Conservation (phyloP, 37 sponge, comb jelly and placozoan species). For the Axinella damicornis region DNA sequence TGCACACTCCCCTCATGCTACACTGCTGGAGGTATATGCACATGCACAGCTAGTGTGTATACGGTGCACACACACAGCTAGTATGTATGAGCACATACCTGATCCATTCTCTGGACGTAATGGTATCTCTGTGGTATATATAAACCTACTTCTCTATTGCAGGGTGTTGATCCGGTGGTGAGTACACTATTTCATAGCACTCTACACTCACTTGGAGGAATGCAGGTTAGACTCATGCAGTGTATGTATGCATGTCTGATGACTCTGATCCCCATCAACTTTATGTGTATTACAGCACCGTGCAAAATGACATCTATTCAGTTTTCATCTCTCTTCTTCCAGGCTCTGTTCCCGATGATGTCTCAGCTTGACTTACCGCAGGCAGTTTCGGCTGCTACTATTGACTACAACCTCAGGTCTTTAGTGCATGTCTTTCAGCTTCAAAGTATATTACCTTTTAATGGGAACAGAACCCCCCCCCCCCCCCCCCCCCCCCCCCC, state of each 20-base stretch:
- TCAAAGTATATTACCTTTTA: background rate
- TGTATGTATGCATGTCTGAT: background rate
- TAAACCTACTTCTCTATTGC: slow-evolving; percentile 1
- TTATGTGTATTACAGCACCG: no score
- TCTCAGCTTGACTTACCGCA: slow-evolving; percentile 78
- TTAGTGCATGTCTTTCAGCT: no score
- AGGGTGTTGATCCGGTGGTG: slow-evolving; percentile 89
- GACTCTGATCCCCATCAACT: no score
- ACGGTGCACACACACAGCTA: background rate
- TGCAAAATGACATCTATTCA: no score
- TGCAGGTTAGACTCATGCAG: slow-evolving; percentile 63
- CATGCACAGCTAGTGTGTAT: background rate
- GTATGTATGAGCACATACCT: no score
- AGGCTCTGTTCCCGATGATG: slow-evolving; percentile 82
- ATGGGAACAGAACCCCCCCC: no score
- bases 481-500: background rate
- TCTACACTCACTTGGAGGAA: slow-evolving; percentile 87
- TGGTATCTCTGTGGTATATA: background rate
- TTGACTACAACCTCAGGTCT: slow-evolving; percentile 58
- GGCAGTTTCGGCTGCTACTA: background rate
- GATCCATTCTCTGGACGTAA: no score
- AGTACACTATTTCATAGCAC: slow-evolving; percentile 75
- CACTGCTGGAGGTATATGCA: slow-evolving; percentile 74
- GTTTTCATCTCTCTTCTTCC: no score
- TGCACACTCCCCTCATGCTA: slow-evolving; percentile 92